Base-by-base conservation (phyloP, 2,113 vertebrate species). In the Sebastes fasciatus region DNA sequence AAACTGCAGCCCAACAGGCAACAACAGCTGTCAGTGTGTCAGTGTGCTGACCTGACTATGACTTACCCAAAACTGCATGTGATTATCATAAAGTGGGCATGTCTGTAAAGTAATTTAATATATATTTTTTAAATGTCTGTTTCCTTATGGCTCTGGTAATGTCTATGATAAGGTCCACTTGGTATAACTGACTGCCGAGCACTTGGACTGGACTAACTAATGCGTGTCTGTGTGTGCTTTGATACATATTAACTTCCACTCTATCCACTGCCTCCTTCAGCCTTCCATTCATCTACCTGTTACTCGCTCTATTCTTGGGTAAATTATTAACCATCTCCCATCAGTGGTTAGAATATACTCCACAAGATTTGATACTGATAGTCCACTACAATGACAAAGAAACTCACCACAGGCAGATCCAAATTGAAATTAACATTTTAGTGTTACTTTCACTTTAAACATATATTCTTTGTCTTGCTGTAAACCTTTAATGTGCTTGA, bases 301-400 rank as follows among this genome's bases (percentile, higher is more conserved):
- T 19, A 19, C 34, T 79, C 17, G 52, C 57, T 79, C 63, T 54
- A 1, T 16, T 70, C 7, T 62, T 16, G 9, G 51, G 77, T 91
- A 16, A 87, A 82, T 85, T 67, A 87, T 85, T 87, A 83, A 82
- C 76, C 16, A 8, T 73, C 26, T 67, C 46, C 69, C 45, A 40
- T 68, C 26, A 58, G 76, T 19, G 52, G 19, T 64, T 68, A 58
- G 71, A 75, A 68, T 46, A 14, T 46, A 48, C 66, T 64, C 60
- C 45, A 13, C 40, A 52, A 42, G 17, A 72, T 45, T 54, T 63
- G 46, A 19, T 21, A 13, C 2, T 21, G 10, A 34, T 6, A n/a
- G 17, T 42, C 63, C 13, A 13, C 12, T 21, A 21, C 8, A 60
- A 10, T 16, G 1, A 65, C 19, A 62, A 9, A 74, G 58, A 70